Evolutionary conservation across 2,888 invertebrate genomes (phyloP), one percentile per base, ranked within the genome.

Genomic region (Poecilobothrus nobilitatus): DNA sequence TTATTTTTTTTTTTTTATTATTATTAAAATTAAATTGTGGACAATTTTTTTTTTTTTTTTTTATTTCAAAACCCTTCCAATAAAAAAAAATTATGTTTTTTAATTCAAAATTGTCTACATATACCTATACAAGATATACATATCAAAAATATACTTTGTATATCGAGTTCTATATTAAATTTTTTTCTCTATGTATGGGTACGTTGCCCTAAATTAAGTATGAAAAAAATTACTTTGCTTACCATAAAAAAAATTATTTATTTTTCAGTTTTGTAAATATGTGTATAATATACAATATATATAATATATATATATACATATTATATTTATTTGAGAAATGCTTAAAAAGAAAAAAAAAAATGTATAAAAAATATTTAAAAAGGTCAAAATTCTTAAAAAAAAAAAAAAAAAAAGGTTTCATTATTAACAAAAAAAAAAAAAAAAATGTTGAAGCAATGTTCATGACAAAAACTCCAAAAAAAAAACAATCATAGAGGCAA

Each of bases 191-290:
- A 53, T 53, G 53, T 53, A n/a, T 53, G 18, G 6, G 53, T 53
- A 53, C 53, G 53, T 53, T 53, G 53, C 53, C 53, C 53, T 53
- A 53, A 53, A 53, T 53, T 53, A 53, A 18, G 53, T 53, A 53
- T 53, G 53, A 53, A 53, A 53, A 53, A 53, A 53, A 18, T 53
- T 53, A 53, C n/a, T 18, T n/a, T 53, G 53, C 53, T 53, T 53
- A 53, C 53, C 18, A 53, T 53, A 18, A 53, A 53, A 41, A 53
- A 53, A 53, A 53, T 18, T 53, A 53, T 53, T 53, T 53, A 53
- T 53, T 41, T 41, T 53, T 53, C 53, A 53, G 15, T 53, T 53
- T 53, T 53, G 2, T 53, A n/a, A 18, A 53, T 53, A 12, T 53
- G n/a, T n/a, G n/a, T n/a, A n/a, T n/a, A n/a, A n/a, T n/a, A n/a